Evolutionary conservation across 2,888 invertebrate genomes (phyloP), one percentile per base, ranked within the genome.

Genomic region (Caenorhabditis sp.): DNA sequence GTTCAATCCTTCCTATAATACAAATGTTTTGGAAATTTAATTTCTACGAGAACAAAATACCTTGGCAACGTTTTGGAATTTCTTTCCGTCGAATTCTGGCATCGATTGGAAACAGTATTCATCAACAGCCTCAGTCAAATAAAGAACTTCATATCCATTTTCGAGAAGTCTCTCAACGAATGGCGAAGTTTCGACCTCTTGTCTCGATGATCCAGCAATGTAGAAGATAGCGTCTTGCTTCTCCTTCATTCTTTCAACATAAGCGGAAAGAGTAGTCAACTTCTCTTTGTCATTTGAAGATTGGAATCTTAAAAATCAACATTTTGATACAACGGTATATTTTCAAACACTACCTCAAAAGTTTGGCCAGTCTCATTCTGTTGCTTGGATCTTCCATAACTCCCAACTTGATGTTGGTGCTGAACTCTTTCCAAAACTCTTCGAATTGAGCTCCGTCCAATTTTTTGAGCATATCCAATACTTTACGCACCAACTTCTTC

Each of bases 31-130:
- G 10, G 31, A 31, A 31, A 10, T 31, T 31, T 31, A 31, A 4
- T 6, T 10, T 31, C 31, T 10, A 31, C 5, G 4, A 31, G 10
- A 10, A 10, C 4, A 31, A 31, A 4, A 6, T 10, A 31, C 31
- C 31, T 99, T 99, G 82, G 99, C 99, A 63, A 97, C 95, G 89
- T 99, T 99, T 90, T 95, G 95, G 93, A 99, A 97, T 90, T 96
- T 97, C 90, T 96, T 95, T 64, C 95, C 95, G 86, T 99, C 97
- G 89, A 94, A 99, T 90, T 99, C 97, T 1, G 97, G 96, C 89
- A 99, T 91, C 57, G 95, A 93, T 61, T 95, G 94, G 83, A 99
- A 93, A 84, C 94, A 93, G 90, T 99, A 99, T 90, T 99, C 99
- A 90, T 99, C 99, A 58, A 99, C 96, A 37, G 99, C 94, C 90